Conservation (phyloP, 1,140 invertebrate species). For the Brachionus rubens region DNA sequence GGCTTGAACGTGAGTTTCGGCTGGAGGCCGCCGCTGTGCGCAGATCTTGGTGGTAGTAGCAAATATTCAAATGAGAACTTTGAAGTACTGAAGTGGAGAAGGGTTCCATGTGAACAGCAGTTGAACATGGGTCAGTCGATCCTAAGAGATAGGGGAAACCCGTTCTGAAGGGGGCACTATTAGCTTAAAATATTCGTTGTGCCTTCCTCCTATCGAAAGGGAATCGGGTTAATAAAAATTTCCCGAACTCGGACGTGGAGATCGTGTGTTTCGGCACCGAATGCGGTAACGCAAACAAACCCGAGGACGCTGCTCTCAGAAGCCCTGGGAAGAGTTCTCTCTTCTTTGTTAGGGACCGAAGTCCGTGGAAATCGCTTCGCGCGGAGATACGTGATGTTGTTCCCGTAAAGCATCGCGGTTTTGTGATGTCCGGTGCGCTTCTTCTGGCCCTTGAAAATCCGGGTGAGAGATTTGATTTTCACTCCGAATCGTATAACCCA, state of each 20-base stretch:
- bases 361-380: slow-evolving; percentile 68
- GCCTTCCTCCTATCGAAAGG: slow-evolving; percentile 57
- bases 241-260: slow-evolving; percentile 59
- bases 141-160: too few species aligned
- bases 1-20: slow-evolving; percentile 71
- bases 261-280: slow-evolving; percentile 60
- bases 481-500: too few species aligned
- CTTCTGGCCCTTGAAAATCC: too few species aligned
- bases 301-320: too few species aligned
- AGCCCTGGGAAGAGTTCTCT: too few species aligned
- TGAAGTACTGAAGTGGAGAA: slow-evolving; percentile 83
- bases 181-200: too few species aligned
- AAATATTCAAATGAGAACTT: slow-evolving; percentile 79
- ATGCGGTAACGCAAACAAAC: too few species aligned
- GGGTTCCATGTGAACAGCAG: slow-evolving; percentile 80
- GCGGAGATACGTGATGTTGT: slow-evolving; percentile 58
- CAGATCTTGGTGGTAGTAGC: slow-evolving; percentile 83
- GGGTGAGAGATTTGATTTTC: too few species aligned
- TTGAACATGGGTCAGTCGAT: slow-evolving; percentile 84
- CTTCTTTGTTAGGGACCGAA: slow-evolving; percentile 69
- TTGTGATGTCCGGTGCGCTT: too few species aligned
- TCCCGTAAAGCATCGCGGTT: too few species aligned
- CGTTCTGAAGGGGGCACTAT: too few species aligned
- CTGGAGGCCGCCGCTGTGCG: slow-evolving; percentile 74
- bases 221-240: slow-evolving; percentile 64